Evolutionary conservation across 2,888 invertebrate genomes (phyloP).

Genomic region (Nebria brevicollis): DNA sequence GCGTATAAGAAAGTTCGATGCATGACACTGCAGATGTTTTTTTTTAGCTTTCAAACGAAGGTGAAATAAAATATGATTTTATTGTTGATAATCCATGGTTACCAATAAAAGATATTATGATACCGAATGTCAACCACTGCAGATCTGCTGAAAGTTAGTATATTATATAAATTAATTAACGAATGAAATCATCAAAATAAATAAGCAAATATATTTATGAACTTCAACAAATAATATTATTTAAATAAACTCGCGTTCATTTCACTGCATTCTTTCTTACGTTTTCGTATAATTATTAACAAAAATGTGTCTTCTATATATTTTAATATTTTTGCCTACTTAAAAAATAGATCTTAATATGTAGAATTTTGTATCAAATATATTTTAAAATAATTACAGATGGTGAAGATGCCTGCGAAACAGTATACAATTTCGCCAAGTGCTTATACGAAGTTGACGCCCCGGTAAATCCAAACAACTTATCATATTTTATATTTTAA

Average conservation of each 20-base stretch:
- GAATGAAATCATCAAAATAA: too few relatives aligned
- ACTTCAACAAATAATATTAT: too few relatives aligned
- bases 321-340: too few relatives aligned
- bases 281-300: too few relatives aligned
- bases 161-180: background rate
- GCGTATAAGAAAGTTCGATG: too few relatives aligned
- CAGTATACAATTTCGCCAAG: constrained; percentile 56
- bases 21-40: too few relatives aligned
- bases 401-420: constrained; percentile 55
- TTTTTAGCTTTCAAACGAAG: constrained; percentile 55
- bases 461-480: constrained; percentile 51
- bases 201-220: too few relatives aligned
- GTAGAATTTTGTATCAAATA: background rate
- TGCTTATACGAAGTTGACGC: constrained; percentile 55
- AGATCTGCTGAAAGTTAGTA: constrained; percentile 53
- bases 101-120: constrained; percentile 53
- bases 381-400: constrained; percentile 51
- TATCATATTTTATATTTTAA: constrained; percentile 15
- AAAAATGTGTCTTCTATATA: too few relatives aligned
- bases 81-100: constrained; percentile 54
- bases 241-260: too few relatives aligned
- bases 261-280: too few relatives aligned
- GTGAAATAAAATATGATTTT: constrained; percentile 55
- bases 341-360: too few relatives aligned
- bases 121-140: constrained; percentile 55